phyloP scores from a whole-genome alignment of 2,797 vertebrate species.

The Molossus molossus region DNA sequence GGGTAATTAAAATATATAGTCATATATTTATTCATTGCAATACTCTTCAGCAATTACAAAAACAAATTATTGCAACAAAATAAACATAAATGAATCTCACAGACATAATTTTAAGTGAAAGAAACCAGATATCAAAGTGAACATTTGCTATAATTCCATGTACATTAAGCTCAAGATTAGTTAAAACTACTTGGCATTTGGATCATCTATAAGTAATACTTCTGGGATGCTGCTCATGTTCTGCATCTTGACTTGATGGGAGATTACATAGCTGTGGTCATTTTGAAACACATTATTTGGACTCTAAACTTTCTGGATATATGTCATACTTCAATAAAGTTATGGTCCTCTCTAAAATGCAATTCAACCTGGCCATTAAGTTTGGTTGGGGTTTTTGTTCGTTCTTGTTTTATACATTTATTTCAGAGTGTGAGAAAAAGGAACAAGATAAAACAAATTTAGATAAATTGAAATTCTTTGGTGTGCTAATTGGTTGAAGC shows the following conservation, averaged over 20 bases:
- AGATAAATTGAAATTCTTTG: background rate
- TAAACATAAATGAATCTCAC: background rate
- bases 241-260: background rate
- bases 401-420: background rate
- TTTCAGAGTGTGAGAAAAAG: background rate
- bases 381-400: background rate
- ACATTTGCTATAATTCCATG: background rate
- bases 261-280: background rate
- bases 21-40: background rate
- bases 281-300: background rate
- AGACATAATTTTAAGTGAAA: conserved; percentile 17
- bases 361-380: background rate
- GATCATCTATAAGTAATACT: background rate
- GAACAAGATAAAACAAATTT: background rate
- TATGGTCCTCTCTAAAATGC: background rate
- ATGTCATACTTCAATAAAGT: background rate
- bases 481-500: conserved; percentile 10
- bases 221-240: background rate
- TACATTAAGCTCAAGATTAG: background rate
- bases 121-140: background rate
- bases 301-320: background rate
- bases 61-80: background rate
- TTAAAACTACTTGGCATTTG: background rate
- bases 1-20: background rate
- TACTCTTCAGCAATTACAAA: background rate